Conservation (phyloP, 1,140 invertebrate genomes). For the Trichogramma pretiosum region DNA sequence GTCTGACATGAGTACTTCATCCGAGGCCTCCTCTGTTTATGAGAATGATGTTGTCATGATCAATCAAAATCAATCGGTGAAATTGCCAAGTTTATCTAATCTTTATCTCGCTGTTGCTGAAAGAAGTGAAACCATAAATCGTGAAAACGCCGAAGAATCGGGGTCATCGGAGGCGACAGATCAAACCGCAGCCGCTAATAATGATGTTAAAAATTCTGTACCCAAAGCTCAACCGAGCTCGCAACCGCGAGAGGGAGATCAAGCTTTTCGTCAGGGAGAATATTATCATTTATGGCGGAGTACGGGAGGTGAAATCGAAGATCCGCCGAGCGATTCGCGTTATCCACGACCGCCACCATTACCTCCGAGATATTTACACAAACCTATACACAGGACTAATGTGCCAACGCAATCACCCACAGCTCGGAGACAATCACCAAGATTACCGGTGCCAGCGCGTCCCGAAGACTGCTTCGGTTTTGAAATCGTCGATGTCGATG, state of each 20-base stretch:
- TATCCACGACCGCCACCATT: constrained; percentile 45
- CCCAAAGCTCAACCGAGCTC: no score
- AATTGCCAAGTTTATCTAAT: constrained; percentile 37
- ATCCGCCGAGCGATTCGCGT: constrained; percentile 31
- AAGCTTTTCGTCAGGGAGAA: constrained; percentile 37
- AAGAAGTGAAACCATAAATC: constrained; percentile 31
- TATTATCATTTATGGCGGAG: constrained; percentile 45
- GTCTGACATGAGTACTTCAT: constrained; percentile 7
- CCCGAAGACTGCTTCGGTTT: constrained; percentile 68
- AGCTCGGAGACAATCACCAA: constrained; percentile 46
- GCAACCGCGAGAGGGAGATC: no score
- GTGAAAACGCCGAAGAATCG: no score
- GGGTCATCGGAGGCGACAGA: constrained; percentile 13
- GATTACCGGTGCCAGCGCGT: constrained; percentile 34
- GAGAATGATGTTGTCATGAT: constrained; percentile 10
- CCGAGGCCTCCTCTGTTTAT: constrained; percentile 7
- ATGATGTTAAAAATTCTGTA: no score
- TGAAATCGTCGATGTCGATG: constrained; percentile 70
- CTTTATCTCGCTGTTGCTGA: constrained; percentile 35
- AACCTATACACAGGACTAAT: constrained; percentile 54
- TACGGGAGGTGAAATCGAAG: constrained; percentile 33
- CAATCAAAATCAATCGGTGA: constrained; percentile 30
- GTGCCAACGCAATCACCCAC: constrained; percentile 43
- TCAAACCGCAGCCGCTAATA: background rate
- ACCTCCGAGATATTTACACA: constrained; percentile 48